Evolutionary conservation across 2,888 invertebrate species (phyloP).

Genomic region (Drosophila affinis): DNA sequence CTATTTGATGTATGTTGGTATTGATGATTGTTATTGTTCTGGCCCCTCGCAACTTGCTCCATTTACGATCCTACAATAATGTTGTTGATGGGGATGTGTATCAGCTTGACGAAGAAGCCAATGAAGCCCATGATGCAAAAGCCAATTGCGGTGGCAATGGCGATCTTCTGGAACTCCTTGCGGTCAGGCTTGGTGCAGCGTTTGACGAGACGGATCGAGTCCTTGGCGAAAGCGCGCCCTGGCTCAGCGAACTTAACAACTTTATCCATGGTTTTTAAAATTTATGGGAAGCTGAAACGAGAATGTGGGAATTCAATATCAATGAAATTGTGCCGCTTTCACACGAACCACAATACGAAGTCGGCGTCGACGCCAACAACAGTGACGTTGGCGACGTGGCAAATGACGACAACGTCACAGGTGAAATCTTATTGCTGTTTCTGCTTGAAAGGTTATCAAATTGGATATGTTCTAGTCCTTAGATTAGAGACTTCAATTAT

Average conservation of each 20-base stretch:
- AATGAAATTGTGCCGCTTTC: slow-evolving; percentile 52
- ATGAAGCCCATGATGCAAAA: slow-evolving; percentile 99
- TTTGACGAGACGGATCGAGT: slow-evolving; percentile 98
- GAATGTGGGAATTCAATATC: neutral
- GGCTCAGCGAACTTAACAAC: slow-evolving; percentile 97
- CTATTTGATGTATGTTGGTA: slow-evolving; percentile 35
- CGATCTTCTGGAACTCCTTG: slow-evolving; percentile 99
- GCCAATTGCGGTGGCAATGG: slow-evolving; percentile 99
- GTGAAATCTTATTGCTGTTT: slow-evolving; percentile 49
- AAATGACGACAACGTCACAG: slow-evolving; percentile 54
- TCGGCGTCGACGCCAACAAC: slow-evolving; percentile 9
- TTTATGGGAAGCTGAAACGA: slow-evolving; percentile 37
- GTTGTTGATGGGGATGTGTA: slow-evolving; percentile 99
- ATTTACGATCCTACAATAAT: slow-evolving; percentile 94
- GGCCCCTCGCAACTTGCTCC: neutral
- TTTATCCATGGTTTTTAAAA: slow-evolving; percentile 93
- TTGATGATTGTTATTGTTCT: slow-evolving; percentile 56
- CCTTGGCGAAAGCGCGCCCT: slow-evolving; percentile 98
- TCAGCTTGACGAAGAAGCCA: slow-evolving; percentile 99
- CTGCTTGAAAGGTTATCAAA: neutral
- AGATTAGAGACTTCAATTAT: neutral
- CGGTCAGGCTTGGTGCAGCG: slow-evolving; percentile 99
- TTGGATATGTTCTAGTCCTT: neutral
- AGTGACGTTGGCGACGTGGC: slow-evolving; percentile 71
- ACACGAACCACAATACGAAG: slow-evolving; percentile 35